A percentile compares a stretch with the other conserved stretches of the same genome.
Conservation (phyloP, 2,888 invertebrate genomes). For the Agrotis ipsilon region DNA sequence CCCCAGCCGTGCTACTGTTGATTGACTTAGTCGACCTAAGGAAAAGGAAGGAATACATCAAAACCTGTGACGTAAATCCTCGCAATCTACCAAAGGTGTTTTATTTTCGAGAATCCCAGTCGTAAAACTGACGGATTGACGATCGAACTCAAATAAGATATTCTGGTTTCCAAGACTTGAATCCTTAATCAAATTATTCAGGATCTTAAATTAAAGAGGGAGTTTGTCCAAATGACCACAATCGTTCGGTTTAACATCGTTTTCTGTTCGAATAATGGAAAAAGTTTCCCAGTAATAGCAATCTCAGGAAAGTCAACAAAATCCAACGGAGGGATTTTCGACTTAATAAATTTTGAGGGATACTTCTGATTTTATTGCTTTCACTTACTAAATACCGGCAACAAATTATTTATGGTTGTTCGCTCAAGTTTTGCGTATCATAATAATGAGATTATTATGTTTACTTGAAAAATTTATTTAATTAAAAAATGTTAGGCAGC, state of each 20-base stretch:
- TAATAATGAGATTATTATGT: conserved; percentile 6
- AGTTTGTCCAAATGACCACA: conserved; percentile 67
- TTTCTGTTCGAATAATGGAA: conserved; percentile 78
- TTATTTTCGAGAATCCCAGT: conserved; percentile 37
- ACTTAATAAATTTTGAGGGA: conserved; percentile 48
- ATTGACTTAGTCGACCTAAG: too few species aligned
- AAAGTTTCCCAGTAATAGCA: conserved; percentile 77
- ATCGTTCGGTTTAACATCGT: conserved; percentile 71
- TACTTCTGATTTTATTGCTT: conserved; percentile 37
- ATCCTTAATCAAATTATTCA: conserved; percentile 63
- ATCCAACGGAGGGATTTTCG: conserved; percentile 61
- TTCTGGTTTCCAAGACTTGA: conserved; percentile 47
- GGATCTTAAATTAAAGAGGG: conserved; percentile 60
- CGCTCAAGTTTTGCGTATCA: neutral
- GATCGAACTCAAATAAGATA: conserved; percentile 51
- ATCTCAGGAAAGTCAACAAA: conserved; percentile 71
- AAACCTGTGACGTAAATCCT: conserved; percentile 14
- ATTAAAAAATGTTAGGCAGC: neutral
- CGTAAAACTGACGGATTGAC: conserved; percentile 51
- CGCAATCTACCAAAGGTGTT: conserved; percentile 46
- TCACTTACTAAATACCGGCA: conserved; percentile 19
- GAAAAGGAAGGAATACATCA: too few species aligned
- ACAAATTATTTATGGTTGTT: conserved; percentile 29
- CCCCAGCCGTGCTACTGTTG: too few species aligned
- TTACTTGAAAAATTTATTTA: neutral